These are phyloP conservation scores for Clarias macrocephalus DNA, from an alignment of 2,113 vertebrate genomes.

Conservation along the genomic window DNA sequence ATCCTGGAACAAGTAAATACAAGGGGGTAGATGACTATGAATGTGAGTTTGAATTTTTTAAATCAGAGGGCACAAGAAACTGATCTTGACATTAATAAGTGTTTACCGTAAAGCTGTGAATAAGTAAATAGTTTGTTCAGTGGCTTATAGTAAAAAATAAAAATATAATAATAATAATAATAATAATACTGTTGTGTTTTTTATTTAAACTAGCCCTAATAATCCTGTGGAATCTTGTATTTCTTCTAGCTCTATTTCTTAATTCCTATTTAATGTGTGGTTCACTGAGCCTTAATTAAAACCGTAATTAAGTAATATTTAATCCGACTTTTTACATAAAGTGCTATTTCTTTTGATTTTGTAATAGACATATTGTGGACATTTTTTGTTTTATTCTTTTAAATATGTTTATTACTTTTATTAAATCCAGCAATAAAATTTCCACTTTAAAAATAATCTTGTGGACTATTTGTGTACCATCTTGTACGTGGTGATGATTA, in stretches of 20 bases:
- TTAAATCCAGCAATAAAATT: background rate
- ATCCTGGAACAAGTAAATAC: conserved; percentile 69
- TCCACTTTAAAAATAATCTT: background rate
- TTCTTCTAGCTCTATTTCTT: background rate
- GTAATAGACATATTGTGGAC: background rate
- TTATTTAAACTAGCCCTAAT: background rate
- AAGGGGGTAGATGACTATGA: background rate
- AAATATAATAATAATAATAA: background rate
- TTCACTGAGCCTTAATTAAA: background rate
- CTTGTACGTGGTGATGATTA: background rate
- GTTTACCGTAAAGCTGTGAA: background rate
- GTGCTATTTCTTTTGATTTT: conserved; percentile 1
- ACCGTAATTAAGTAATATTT: background rate
- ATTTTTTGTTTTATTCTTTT: background rate
- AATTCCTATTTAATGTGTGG: background rate
- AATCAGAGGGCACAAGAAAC: background rate
- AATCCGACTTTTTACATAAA: background rate
- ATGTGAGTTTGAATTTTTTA: background rate
- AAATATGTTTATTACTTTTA: background rate
- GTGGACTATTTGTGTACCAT: background rate
- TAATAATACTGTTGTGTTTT: background rate
- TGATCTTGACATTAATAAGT: background rate
- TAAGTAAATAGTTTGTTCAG: background rate
- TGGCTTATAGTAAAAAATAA: background rate
- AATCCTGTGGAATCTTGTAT: background rate